These are phyloP conservation scores for Apodemus agrarius DNA, from an alignment of 2,797 vertebrate species.

Conservation along the genomic window DNA sequence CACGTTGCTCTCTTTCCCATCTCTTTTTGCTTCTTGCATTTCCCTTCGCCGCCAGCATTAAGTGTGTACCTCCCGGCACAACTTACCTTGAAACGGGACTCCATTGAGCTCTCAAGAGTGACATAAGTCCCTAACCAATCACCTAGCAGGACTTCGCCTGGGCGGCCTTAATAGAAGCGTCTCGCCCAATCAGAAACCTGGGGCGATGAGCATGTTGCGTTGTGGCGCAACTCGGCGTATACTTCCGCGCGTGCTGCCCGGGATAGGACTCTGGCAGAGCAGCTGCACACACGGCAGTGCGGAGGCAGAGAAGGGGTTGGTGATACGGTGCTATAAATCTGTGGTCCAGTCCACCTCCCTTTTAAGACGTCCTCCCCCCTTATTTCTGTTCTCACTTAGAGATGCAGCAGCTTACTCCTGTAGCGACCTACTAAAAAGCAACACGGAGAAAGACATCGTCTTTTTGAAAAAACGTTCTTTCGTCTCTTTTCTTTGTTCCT, in stretches of 20 bases:
- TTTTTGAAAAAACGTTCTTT: conserved; percentile 89
- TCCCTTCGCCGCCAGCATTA: conserved; percentile 79
- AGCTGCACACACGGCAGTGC: conserved; percentile 87
- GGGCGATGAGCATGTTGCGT: conserved; percentile 72
- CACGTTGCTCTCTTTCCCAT: conserved; percentile 71
- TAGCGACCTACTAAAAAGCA: conserved; percentile 93
- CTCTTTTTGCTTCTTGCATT: conserved; percentile 73
- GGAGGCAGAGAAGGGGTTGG: conserved; percentile 91
- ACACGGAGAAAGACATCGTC: conserved; percentile 87
- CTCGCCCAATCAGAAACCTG: conserved; percentile 85
- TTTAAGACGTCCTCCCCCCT: conserved; percentile 92
- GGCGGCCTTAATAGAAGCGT: conserved; percentile 9
- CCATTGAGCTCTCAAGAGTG: conserved; percentile 84
- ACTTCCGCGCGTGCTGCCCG: conserved; percentile 89
- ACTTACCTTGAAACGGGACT: conserved; percentile 80
- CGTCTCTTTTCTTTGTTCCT: conserved; percentile 92
- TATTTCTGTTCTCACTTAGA: conserved; percentile 89
- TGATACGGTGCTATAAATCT: conserved; percentile 94
- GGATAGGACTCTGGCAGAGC: conserved; percentile 80
- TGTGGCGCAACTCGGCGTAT: conserved; percentile 85
- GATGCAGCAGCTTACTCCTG: conserved; percentile 92
- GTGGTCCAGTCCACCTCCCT: conserved; percentile 92
- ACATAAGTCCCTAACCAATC: conserved; percentile 74
- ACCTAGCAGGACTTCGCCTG: rapidly evolving
- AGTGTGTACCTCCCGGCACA: conserved; percentile 78